phyloP scores from a whole-genome alignment of 2,888 invertebrate genomes.

The Eremobia ochroleuca region DNA sequence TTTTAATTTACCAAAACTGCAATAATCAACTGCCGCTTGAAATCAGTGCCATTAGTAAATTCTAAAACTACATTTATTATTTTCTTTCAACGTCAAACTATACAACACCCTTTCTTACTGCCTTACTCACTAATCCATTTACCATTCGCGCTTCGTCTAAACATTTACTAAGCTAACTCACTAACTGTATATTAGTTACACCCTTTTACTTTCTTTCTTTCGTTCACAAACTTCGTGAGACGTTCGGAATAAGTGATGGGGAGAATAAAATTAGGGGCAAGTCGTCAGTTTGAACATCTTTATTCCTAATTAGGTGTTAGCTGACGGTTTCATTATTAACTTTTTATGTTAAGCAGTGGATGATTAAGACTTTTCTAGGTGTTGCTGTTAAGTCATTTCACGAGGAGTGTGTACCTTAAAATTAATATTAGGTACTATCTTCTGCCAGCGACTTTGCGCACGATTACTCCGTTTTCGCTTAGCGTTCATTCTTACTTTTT shows the following conservation, averaged over 20 bases:
- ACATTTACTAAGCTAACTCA: constrained; percentile 66
- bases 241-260: constrained; percentile 64
- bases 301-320: constrained; percentile 34
- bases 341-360: constrained; percentile 3
- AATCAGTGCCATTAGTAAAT: background rate
- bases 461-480: too few relatives aligned
- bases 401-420: background rate
- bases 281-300: constrained; percentile 30
- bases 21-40: background rate
- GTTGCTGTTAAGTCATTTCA: background rate
- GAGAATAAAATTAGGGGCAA: constrained; percentile 24
- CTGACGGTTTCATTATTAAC: constrained; percentile 32
- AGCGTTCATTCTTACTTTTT: too few relatives aligned
- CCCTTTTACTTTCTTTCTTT: constrained; percentile 54
- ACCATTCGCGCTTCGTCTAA: constrained; percentile 57
- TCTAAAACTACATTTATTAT: background rate
- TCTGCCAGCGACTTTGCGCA: background rate
- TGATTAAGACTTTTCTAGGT: background rate
- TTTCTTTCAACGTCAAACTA: background rate
- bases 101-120: background rate
- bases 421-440: background rate
- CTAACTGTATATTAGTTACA: constrained; percentile 56
- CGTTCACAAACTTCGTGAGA: constrained; percentile 52
- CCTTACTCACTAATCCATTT: constrained; percentile 29
- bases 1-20: background rate